Percentiles rank a stretch among this genome's conserved stretches.
Evolutionary conservation across 2,888 invertebrate species (phyloP).

Genomic region (Exocentrus adspersus): DNA sequence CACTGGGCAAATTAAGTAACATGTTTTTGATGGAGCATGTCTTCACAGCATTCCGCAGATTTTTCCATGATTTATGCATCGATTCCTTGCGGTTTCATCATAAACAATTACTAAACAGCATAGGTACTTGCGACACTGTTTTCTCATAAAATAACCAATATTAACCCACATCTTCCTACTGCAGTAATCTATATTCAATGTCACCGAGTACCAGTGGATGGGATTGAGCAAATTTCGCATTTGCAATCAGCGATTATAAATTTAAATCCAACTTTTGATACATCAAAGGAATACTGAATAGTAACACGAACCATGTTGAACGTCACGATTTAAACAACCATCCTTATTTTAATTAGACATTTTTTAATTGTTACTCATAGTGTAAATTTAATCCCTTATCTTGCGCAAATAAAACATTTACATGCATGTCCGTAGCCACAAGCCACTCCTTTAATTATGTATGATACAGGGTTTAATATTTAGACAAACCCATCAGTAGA

Average conservation of each 20-base stretch:
- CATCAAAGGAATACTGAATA: not conserved
- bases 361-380: slow-evolving; percentile 14
- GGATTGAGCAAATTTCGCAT: slow-evolving; percentile 8
- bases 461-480: too few relatives aligned
- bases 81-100: not conserved
- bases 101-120: not conserved
- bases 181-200: slow-evolving; percentile 18
- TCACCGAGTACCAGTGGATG: slow-evolving; percentile 3
- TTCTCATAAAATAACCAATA: not conserved
- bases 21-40: too few relatives aligned
- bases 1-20: too few relatives aligned
- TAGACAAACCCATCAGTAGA: too few relatives aligned
- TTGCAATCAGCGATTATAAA: slow-evolving; percentile 15
- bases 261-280: slow-evolving; percentile 12
- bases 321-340: slow-evolving; percentile 11
- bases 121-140: not conserved
- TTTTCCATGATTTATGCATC: not conserved
- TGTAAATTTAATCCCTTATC: slow-evolving; percentile 7
- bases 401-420: not conserved
- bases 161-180: slow-evolving; percentile 9
- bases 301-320: slow-evolving; percentile 1
- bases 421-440: not conserved
- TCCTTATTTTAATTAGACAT: slow-evolving; percentile 9
- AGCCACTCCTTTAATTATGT: not conserved
- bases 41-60: not conserved